Base-by-base conservation (phyloP, 1,140 invertebrate genomes). In the Eumaeus atala region DNA sequence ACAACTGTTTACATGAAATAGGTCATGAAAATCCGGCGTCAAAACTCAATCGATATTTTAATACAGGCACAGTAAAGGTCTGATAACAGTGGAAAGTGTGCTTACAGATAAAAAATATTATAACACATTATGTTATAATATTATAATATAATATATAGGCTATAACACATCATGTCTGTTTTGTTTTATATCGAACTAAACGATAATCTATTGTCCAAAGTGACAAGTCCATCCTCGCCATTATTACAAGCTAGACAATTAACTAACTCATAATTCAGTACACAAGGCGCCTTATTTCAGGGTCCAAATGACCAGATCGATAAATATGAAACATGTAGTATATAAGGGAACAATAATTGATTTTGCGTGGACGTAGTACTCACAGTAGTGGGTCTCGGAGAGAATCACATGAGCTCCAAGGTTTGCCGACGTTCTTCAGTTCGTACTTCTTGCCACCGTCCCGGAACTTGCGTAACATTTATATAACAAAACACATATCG, bases 391-490 rank as follows among this genome's bases (percentile, higher is more conserved):
- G 50, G 54, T 63, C 61, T 61, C 72, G 58, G 58, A 71, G 56
- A 66, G 65, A 60, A 66, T 82, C 72, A 78, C 81, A 82, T 77
- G 74, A 67, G 74, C 68, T 61, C 70, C 67, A 60, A 56, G 64
- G 67, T 56, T 66, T 72, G 72, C 72, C 68, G 72, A 73, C 70
- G 72, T 67, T 67, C 75, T 73, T 77, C 77, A 69, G 65, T 61
- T 66, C 58, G 62, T 66, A n/a, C n/a, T n/a, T n/a, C n/a, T n/a
- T 58, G 62, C 59, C 74, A 75, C 73, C 62, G 70, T 73, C 71
- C 66, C 67, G 16, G 56, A 72, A 72, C 73, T 84, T 77, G 77
- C 77, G 77, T 83, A 85, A 84, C 82, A 86, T 85, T 82, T 84
- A 85, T 79, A 77, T 78, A 77, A 82, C 72, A 28, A 28, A 28